A percentile compares a stretch with the other conserved stretches of the same genome.
phyloP scores from a whole-genome alignment of 1,140 invertebrate genomes.

The Papilio aristodemus region DNA sequence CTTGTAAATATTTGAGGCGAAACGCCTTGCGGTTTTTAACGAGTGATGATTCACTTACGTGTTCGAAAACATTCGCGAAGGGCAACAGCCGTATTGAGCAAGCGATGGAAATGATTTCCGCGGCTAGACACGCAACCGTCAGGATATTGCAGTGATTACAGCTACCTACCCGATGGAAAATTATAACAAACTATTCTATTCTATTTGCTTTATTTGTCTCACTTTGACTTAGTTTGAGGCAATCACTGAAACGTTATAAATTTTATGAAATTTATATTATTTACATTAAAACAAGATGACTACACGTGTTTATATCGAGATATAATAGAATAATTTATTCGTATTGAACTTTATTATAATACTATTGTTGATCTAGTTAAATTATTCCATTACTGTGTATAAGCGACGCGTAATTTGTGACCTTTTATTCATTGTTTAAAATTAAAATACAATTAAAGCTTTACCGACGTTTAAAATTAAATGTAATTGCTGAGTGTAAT shows the following conservation, averaged over 20 bases:
- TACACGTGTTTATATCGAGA: too few relatives aligned
- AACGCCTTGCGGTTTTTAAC: background rate
- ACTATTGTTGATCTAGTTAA: too few relatives aligned
- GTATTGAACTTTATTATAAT: too few relatives aligned
- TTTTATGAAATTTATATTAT: too few relatives aligned
- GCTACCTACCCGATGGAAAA: too few relatives aligned
- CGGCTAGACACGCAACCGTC: conserved; percentile 7
- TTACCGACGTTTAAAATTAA: background rate
- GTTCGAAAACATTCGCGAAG: conserved; percentile 9
- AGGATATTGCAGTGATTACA: conserved; percentile 33
- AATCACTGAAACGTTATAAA: too few relatives aligned
- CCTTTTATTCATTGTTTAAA: background rate
- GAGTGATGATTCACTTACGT: conserved; percentile 4
- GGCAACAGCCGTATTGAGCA: background rate
- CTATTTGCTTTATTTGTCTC: background rate
- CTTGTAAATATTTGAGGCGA: background rate
- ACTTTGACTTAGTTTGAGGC: background rate
- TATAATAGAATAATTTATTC: too few relatives aligned
- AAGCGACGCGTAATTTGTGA: background rate
- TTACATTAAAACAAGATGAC: too few relatives aligned
- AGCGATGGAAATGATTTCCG: conserved; percentile 1
- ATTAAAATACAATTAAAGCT: background rate
- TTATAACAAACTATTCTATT: background rate
- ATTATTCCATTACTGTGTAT: too few relatives aligned
- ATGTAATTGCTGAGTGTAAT: background rate